Evolutionary conservation across 2,888 invertebrate species (phyloP).

Genomic region (Ernsta delagoae): DNA sequence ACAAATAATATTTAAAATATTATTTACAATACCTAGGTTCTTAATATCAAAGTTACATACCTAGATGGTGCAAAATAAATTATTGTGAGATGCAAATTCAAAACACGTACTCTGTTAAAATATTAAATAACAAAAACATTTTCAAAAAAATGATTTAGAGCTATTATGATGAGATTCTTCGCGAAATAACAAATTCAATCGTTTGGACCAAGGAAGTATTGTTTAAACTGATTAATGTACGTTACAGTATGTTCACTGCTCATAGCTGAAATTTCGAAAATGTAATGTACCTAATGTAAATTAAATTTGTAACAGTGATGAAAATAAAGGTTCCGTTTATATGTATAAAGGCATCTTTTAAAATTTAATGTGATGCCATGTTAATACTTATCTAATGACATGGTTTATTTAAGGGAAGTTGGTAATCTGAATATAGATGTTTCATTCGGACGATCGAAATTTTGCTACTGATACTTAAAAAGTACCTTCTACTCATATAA

Average conservation of each 20-base stretch:
- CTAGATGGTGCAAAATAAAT: background rate
- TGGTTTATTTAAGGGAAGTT: constrained; percentile 45
- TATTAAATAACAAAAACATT: background rate
- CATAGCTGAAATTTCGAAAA: constrained; percentile 67
- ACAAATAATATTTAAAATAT: too few species aligned
- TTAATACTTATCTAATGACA: constrained; percentile 71
- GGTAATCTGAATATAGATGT: constrained; percentile 51
- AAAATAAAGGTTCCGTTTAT: constrained; percentile 55
- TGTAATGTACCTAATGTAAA: too few species aligned
- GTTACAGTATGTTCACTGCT: constrained; percentile 80
- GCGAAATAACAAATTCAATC: constrained; percentile 63
- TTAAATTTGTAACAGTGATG: constrained; percentile 41
- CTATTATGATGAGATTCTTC: constrained; percentile 49
- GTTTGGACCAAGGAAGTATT: constrained; percentile 78
- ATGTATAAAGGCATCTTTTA: constrained; percentile 78
- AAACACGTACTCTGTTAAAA: constrained; percentile 44
- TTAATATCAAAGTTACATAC: background rate
- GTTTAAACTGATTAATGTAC: constrained; percentile 67
- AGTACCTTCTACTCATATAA: too few species aligned
- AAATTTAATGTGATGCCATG: background rate
- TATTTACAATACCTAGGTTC: too few species aligned
- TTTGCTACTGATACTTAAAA: background rate
- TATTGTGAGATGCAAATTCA: constrained; percentile 42
- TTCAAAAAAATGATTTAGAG: constrained; percentile 49
- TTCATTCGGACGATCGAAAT: constrained; percentile 27